Percentiles rank a stretch among this genome's conserved stretches.
phyloP scores from a whole-genome alignment of 1,140 invertebrate species.

The Drosophila seguyi region DNA sequence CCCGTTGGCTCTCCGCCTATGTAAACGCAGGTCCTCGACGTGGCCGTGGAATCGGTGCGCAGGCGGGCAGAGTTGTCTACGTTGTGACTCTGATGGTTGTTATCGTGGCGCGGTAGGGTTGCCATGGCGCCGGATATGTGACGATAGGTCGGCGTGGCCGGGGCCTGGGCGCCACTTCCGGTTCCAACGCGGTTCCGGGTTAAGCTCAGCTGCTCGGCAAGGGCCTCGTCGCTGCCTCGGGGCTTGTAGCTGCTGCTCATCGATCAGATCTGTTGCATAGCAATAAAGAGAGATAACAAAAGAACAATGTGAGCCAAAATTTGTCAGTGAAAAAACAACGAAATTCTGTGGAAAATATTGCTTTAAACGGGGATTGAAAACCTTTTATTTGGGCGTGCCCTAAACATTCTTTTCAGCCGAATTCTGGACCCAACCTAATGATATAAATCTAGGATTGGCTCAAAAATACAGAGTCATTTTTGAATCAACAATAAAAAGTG shows the following conservation, averaged over 20 bases:
- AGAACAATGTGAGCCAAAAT: slow-evolving; percentile 15
- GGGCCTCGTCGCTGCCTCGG: slow-evolving; percentile 71
- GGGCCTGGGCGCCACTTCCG: slow-evolving; percentile 47
- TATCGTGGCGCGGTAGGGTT: slow-evolving; percentile 62
- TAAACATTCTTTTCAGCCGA: not conserved
- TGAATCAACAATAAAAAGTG: not conserved
- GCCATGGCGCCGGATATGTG: slow-evolving; percentile 72
- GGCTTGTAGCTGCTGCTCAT: slow-evolving; percentile 68
- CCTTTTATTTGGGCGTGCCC: slow-evolving; percentile 12
- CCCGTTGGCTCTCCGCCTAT: slow-evolving; percentile 58
- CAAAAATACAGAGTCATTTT: not conserved
- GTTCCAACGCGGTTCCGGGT: slow-evolving; percentile 29
- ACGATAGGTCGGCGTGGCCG: slow-evolving; percentile 55
- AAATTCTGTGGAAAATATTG: slow-evolving; percentile 6
- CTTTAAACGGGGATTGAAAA: slow-evolving; percentile 6
- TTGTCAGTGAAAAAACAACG: not conserved
- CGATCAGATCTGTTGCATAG: slow-evolving; percentile 62
- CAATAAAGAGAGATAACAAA: slow-evolving; percentile 11
- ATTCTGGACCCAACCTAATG: not conserved
- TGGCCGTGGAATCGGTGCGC: slow-evolving; percentile 57
- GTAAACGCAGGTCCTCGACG: slow-evolving; percentile 74
- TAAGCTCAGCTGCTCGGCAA: slow-evolving; percentile 71
- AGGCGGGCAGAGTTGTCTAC: slow-evolving; percentile 42
- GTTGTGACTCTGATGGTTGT: slow-evolving; percentile 46
- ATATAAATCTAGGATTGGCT: slow-evolving; percentile 1